Conservation (phyloP, 2,888 invertebrate genomes). For the Norana najaformis region DNA sequence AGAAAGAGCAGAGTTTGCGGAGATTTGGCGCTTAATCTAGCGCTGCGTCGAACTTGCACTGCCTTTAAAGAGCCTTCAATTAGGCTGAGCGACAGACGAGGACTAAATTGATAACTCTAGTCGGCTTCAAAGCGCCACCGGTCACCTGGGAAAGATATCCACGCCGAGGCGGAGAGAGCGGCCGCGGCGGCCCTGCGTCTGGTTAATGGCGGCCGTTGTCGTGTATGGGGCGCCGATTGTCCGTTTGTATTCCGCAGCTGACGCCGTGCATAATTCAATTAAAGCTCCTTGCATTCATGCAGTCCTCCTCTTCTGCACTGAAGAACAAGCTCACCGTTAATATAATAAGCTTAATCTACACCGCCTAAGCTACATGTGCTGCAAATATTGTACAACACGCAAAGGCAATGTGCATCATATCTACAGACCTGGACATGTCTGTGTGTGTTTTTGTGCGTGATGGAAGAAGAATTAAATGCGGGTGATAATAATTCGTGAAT, state of each 20-base stretch:
- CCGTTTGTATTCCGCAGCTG: not conserved
- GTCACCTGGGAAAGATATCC: not conserved
- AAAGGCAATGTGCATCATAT: no score
- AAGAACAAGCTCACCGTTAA: no score
- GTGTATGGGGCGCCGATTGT: constrained; percentile 13
- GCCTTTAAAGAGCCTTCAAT: not conserved
- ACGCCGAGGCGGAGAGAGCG: not conserved
- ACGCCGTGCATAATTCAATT: not conserved
- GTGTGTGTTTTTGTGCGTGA: not conserved
- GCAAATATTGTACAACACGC: no score
- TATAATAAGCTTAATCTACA: no score
- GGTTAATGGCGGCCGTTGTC: not conserved
- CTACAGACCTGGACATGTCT: no score
- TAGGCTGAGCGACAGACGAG: not conserved
- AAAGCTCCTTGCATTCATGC: not conserved
- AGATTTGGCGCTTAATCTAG: not conserved
- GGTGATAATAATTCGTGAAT: not conserved
- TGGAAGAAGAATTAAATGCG: not conserved
- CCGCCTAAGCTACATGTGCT: no score
- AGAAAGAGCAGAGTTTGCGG: not conserved
- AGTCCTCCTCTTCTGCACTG: not conserved
- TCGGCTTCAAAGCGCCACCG: not conserved
- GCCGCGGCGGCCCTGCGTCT: not conserved
- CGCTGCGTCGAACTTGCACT: constrained; percentile 13
- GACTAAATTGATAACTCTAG: constrained; percentile 7